Base-by-base conservation (phyloP, 1,140 invertebrate species). In the Helicoverpa zea region DNA sequence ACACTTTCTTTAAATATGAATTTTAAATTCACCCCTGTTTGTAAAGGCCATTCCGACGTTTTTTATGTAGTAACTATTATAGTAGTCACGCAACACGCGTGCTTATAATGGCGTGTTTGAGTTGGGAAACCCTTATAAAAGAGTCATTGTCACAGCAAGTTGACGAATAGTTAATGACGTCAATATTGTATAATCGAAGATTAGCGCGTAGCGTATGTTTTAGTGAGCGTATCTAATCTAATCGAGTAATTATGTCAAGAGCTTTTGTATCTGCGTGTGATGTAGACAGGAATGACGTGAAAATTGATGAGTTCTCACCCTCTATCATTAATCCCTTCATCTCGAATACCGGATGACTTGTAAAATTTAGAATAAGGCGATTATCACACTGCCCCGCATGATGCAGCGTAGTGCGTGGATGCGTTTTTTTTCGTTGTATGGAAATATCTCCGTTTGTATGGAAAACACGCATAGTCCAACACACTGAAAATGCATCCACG, bases 31-130 rank as follows among this genome's bases (percentile, higher is more conserved):
- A 72, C 23, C 23, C 43, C 7, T 52, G 51, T 72, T 29, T 72
- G 51, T 70, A 30, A n/a, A 29, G 47, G 49, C 18, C 49, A 29
- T 70, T 70, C 13, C 18, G 13, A 72, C 49, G 49, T 72, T 52
- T 52, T 54, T 30, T n/a, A 72, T 54, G 49, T 54, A 23, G 49
- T 52, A 72, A 54, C 68, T 54, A 49, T 72, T 72, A 30, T 30
- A 52, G 68, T 54, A 54, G 68, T 72, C 68, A 72, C 68, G 68
- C 51, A 72, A 72, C 49, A 54, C 49, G 51, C 68, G n/a, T 72
- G 12, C 23, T 54, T 72, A 54, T 30, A 54, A 72, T 72, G n/a
- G 68, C 51, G 51, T 72, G 68, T 72, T 51, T 72, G 13, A 18
- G 68, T 52, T 23, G 68, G 68, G 68, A 72, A 72, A 72, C 49